These are phyloP conservation scores for Paratilapia polleni DNA, from an alignment of 2,113 vertebrate genomes.

Conservation along the genomic window DNA sequence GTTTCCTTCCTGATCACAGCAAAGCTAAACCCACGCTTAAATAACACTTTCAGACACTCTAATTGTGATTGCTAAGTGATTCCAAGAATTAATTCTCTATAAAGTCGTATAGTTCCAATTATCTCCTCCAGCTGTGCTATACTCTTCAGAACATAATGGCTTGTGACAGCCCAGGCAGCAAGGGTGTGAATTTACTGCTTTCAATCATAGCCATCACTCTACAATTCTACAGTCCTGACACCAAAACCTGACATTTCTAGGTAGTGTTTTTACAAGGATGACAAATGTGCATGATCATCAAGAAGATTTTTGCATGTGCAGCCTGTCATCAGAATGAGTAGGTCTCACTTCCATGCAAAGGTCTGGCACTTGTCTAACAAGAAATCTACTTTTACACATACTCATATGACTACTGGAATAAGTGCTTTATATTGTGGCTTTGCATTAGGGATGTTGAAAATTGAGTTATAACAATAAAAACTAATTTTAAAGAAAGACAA, in stretches of 20 bases:
- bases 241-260: background rate
- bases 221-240: background rate
- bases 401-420: background rate
- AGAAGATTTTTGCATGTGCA: background rate
- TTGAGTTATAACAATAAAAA: background rate
- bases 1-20: background rate
- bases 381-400: background rate
- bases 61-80: background rate
- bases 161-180: background rate
- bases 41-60: conserved; percentile 1
- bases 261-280: background rate
- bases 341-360: background rate
- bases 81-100: background rate
- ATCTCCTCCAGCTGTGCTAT: background rate
- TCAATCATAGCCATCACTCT: background rate
- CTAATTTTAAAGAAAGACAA: background rate
- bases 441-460: background rate
- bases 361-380: background rate
- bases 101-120: background rate
- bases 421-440: background rate
- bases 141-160: background rate
- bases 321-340: background rate
- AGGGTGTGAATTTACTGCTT: background rate
- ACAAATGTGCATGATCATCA: background rate
- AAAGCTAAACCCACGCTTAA: rapidly evolving